phyloP scores from a whole-genome alignment of 53 echinoderm and acorn worm species.

The Holothuria leucospilota region DNA sequence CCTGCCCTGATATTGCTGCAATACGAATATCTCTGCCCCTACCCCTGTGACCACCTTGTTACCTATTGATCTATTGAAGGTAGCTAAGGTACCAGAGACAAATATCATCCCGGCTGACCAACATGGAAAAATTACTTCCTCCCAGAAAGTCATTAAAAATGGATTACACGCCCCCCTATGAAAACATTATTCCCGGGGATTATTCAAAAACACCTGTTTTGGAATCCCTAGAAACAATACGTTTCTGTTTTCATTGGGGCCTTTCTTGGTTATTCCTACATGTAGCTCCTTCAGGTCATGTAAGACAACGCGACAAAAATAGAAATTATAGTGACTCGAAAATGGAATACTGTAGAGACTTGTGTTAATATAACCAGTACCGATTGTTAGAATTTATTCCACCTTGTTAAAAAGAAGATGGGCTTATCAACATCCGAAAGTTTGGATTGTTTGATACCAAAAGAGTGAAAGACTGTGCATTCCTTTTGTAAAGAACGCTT shows the following conservation, averaged over 20 bases:
- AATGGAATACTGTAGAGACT: too few relatives aligned
- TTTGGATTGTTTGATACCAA: too few relatives aligned
- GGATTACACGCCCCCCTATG: slow-evolving; percentile 25
- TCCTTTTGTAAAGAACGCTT: too few relatives aligned
- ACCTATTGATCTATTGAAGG: slow-evolving; percentile 8
- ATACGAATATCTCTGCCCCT: neutral
- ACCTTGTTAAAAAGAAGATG: too few relatives aligned
- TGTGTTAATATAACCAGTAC: too few relatives aligned
- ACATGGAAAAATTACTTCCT: slow-evolving; percentile 2
- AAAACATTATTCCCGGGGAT: slow-evolving; percentile 26
- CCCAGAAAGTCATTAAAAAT: slow-evolving; percentile 36
- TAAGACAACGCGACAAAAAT: too few relatives aligned
- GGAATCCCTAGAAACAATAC: slow-evolving; percentile 27
- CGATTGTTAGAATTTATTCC: too few relatives aligned
- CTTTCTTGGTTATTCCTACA: neutral
- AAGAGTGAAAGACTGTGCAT: too few relatives aligned
- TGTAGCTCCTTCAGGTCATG: too few relatives aligned
- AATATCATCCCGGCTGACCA: neutral
- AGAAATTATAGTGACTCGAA: too few relatives aligned
- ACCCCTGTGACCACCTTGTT: neutral
- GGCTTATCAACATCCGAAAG: too few relatives aligned
- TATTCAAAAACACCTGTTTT: slow-evolving; percentile 39
- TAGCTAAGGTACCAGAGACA: neutral
- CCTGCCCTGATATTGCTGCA: neutral
- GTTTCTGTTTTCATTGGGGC: slow-evolving; percentile 19